Evolutionary conservation across 2,113 vertebrate genomes (phyloP).

Genomic region (Pelecanus crispus): DNA sequence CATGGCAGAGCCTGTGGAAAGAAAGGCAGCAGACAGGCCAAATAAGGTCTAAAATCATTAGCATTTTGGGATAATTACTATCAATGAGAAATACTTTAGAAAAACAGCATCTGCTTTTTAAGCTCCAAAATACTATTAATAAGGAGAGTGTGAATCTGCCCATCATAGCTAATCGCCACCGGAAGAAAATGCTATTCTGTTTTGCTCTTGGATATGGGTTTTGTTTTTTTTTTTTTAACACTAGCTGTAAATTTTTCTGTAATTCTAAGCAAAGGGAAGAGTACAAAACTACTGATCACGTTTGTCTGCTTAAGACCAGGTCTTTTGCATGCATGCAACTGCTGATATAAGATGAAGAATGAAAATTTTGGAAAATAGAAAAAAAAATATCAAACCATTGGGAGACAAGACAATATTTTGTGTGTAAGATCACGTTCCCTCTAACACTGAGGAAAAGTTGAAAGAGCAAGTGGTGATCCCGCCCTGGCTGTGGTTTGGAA

Average conservation of each 20-base stretch:
- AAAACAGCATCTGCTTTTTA: background rate
- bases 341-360: background rate
- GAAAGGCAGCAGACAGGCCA: background rate
- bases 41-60: background rate
- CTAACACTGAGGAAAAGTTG: fast-evolving
- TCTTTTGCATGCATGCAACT: background rate
- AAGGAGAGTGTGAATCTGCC: background rate
- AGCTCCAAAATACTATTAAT: background rate
- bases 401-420: background rate
- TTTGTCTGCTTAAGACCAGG: background rate
- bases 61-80: background rate
- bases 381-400: background rate
- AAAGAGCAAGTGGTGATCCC: background rate
- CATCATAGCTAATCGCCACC: background rate
- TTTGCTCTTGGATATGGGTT: background rate
- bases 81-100: background rate
- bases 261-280: background rate
- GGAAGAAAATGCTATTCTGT: background rate
- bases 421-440: background rate
- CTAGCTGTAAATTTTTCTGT: background rate
- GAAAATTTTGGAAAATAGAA: background rate
- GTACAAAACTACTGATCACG: background rate
- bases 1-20: background rate
- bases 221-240: background rate
- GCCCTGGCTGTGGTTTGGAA: background rate